These are phyloP conservation scores for Brachionus paranguensis DNA, from an alignment of 1,140 invertebrate species.

Conservation along the genomic window DNA sequence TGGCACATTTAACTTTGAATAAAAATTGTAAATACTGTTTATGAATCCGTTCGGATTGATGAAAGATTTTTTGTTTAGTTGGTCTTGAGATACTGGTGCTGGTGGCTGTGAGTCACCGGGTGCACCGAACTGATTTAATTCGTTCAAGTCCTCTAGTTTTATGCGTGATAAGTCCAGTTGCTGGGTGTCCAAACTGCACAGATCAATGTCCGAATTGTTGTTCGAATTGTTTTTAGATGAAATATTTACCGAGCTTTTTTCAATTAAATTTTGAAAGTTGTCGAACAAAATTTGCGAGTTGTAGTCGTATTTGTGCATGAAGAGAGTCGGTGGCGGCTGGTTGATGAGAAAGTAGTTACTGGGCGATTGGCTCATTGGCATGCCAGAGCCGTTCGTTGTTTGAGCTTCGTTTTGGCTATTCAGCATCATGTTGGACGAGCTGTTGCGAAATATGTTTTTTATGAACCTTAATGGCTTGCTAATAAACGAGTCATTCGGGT, in stretches of 20 bases:
- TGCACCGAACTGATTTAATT: background rate
- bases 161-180: background rate
- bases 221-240: background rate
- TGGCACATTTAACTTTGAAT: background rate
- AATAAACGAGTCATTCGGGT: background rate
- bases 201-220: background rate
- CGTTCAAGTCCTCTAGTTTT: conserved; percentile 35
- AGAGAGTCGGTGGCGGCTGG: background rate
- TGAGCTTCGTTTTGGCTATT: background rate
- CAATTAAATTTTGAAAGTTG: conserved; percentile 16
- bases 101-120: background rate
- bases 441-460: background rate
- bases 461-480: background rate
- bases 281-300: conserved; percentile 17
- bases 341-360: background rate
- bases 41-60: background rate
- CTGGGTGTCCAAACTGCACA: background rate
- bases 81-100: background rate
- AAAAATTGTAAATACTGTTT: conserved; percentile 12
- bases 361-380: background rate
- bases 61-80: background rate
- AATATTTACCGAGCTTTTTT: conserved; percentile 10
- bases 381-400: background rate
- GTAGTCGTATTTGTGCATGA: conserved; percentile 16
- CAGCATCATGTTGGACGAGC: background rate